Percentiles rank a stretch among this genome's conserved stretches.
These are phyloP conservation scores for Peromyscus californicus DNA, from an alignment of 2,113 vertebrate genomes.

Conservation along the genomic window DNA sequence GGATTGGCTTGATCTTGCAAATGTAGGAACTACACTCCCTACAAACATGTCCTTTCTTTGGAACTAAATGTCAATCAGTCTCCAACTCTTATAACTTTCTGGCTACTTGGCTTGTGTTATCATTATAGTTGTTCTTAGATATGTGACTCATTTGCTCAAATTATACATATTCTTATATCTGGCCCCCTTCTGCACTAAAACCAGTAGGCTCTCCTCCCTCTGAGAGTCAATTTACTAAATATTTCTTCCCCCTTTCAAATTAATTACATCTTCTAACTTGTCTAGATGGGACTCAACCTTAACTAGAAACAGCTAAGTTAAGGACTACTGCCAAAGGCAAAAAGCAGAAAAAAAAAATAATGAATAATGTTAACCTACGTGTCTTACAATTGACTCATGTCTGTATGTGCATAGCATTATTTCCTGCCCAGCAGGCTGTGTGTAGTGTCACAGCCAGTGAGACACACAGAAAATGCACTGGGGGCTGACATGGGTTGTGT, in stretches of 20 bases:
- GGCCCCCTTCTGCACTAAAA: not conserved
- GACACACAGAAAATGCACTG: not conserved
- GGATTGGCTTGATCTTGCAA: not conserved
- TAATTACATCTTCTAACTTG: not conserved
- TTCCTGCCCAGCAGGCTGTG: not conserved
- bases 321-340: not conserved
- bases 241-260: not conserved
- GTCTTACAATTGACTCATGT: not conserved
- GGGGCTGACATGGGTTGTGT: not conserved
- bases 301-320: not conserved
- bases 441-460: not conserved
- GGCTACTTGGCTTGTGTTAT: not conserved
- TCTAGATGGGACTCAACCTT: not conserved
- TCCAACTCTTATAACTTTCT: not conserved
- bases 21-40: not conserved
- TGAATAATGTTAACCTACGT: not conserved
- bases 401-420: not conserved
- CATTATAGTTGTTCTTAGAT: slow-evolving; percentile 10
- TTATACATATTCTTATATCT: not conserved
- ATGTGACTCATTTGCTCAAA: not conserved
- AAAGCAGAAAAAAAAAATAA: not conserved
- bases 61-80: slow-evolving; percentile 28
- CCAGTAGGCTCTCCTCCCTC: not conserved
- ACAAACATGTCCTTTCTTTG: not conserved
- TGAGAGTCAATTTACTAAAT: not conserved